Percentiles rank a stretch among this genome's conserved stretches.
phyloP scores from a whole-genome alignment of 2,888 invertebrate species.

The Plagodis dolabraria region DNA sequence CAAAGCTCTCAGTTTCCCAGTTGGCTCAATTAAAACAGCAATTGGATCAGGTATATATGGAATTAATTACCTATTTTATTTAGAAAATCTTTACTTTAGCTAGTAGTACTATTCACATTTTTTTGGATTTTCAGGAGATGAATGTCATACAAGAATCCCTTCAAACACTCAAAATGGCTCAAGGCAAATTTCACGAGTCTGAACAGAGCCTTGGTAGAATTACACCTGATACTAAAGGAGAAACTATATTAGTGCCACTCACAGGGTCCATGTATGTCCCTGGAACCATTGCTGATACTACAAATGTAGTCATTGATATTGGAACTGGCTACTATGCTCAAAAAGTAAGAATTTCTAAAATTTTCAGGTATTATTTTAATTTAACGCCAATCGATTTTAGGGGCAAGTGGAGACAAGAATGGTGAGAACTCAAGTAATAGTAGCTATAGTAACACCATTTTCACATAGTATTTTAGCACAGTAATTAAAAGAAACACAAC shows the following conservation, averaged over 20 bases:
- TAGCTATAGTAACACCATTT: too few species aligned
- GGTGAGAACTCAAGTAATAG: too few species aligned
- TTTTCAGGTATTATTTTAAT: too few species aligned
- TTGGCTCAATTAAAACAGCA: conserved; percentile 94
- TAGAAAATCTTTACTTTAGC: too few species aligned
- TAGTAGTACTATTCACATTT: neutral
- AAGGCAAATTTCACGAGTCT: conserved; percentile 95
- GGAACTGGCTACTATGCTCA: conserved; percentile 99
- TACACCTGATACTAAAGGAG: conserved; percentile 90
- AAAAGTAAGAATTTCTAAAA: conserved; percentile 85
- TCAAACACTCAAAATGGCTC: conserved; percentile 94
- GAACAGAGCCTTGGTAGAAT: conserved; percentile 93
- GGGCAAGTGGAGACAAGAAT: too few species aligned
- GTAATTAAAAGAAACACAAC: too few species aligned
- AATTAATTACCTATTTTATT: neutral
- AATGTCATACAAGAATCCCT: conserved; percentile 95
- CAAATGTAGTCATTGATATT: conserved; percentile 96
- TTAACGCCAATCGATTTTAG: too few species aligned
- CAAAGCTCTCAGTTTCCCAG: conserved; percentile 91
- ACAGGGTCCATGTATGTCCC: conserved; percentile 99
- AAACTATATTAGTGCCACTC: conserved; percentile 95
- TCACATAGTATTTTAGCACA: too few species aligned
- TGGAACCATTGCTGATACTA: conserved; percentile 92
- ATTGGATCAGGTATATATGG: conserved; percentile 89
- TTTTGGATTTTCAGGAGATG: conserved; percentile 88